Evolutionary conservation across 2,113 vertebrate genomes (phyloP).

Genomic region (Anarhynchus alexandrinus): DNA sequence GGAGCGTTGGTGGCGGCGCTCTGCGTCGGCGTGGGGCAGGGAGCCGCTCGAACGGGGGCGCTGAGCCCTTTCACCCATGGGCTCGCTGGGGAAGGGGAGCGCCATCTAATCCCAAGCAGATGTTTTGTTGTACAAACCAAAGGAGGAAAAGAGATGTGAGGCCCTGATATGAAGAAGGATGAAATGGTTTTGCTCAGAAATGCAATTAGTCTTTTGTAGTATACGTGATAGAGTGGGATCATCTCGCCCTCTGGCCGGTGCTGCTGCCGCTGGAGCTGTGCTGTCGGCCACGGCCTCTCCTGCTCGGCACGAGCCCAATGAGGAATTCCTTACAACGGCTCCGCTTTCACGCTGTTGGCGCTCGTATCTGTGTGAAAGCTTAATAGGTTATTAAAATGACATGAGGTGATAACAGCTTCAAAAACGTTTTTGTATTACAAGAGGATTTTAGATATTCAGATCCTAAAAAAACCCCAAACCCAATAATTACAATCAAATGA

Average conservation of each 20-base stretch:
- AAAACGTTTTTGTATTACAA: neutral
- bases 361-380: neutral
- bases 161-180: neutral
- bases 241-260: neutral
- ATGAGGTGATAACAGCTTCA: neutral
- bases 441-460: neutral
- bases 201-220: neutral
- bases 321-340: neutral
- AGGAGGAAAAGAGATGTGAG: neutral
- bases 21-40: neutral
- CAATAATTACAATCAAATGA: neutral
- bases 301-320: rapidly evolving
- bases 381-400: neutral
- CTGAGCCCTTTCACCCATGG: neutral
- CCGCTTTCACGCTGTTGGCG: rapidly evolving
- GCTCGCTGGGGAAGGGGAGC: neutral
- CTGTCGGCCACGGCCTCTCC: neutral
- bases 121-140: neutral
- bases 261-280: neutral
- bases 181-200: neutral
- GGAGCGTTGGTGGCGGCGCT: neutral
- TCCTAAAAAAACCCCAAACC: neutral
- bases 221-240: rapidly evolving
- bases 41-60: neutral
- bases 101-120: neutral